Evolutionary conservation across 2,113 vertebrate species (phyloP).

Genomic region (Pelecanus crispus): DNA sequence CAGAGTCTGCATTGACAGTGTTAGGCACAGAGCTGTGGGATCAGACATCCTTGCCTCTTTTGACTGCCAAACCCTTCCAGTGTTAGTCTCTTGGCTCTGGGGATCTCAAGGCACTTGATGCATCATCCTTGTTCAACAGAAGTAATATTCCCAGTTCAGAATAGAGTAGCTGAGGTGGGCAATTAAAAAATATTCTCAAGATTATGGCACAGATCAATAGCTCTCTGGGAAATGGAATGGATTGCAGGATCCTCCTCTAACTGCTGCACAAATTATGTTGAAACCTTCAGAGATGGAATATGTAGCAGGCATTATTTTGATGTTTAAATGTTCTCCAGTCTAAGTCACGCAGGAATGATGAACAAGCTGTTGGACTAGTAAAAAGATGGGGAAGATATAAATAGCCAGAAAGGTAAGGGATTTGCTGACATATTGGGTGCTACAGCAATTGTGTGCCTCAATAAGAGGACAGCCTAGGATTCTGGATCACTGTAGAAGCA

Average conservation of each 20-base stretch:
- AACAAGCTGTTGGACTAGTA: too few relatives aligned
- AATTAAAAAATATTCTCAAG: not conserved
- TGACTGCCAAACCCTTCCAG: not conserved
- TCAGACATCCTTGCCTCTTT: not conserved
- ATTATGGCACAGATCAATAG: not conserved
- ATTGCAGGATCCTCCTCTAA: not conserved
- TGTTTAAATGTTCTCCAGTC: not conserved
- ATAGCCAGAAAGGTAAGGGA: not conserved
- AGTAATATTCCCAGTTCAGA: not conserved
- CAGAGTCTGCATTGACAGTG: not conserved
- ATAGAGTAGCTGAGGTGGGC: not conserved
- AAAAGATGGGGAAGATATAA: not conserved
- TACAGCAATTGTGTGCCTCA: not conserved
- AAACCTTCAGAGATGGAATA: not conserved
- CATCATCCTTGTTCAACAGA: too few relatives aligned
- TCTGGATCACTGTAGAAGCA: not conserved
- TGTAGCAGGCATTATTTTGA: not conserved
- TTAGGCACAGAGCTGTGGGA: not conserved
- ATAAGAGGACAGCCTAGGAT: not conserved
- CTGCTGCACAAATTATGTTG: not conserved
- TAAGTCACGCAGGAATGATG: not conserved
- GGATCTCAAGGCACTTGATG: not conserved
- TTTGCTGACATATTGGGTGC: not conserved
- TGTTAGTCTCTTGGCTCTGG: not conserved
- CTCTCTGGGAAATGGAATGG: not conserved